Base-by-base conservation (phyloP, 1,140 invertebrate genomes). In the Lepidurus packardi region DNA sequence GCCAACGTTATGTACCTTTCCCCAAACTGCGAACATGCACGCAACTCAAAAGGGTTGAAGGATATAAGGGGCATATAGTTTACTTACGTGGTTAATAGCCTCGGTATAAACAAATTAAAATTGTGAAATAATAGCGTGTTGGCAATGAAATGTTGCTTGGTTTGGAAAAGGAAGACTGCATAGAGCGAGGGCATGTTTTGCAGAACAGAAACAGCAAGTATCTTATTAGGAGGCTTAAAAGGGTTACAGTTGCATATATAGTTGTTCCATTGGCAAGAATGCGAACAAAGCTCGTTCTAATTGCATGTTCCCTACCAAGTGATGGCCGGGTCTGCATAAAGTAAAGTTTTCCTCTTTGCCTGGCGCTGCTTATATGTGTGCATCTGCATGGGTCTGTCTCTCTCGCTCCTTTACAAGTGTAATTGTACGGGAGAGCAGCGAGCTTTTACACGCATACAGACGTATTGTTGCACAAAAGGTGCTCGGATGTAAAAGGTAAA, bases 171-270 rank as follows among this genome's bases (percentile, higher is more conserved):
- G 8, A 65, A 21, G 6, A 65, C 53, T 13, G 13, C 53, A 65
- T 21, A 65, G 16, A n/a, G 21, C 21, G 16, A 16, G 16, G 1
- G 53, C 16, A 65, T 65, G 53, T 65, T 65, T 65, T 65, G 16
- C 53, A 65, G 53, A n/a, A 16, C 16, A 65, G 53, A 21, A 65
- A 65, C 53, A 65, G 53, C 53, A 65, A 65, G 13, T 65, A 65
- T 16, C 53, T 65, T n/a, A 65, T 65, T 65, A 65, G 21, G 21
- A 65, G 53, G 13, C 53, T 65, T 65, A n/a, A 65, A 65, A 65
- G 53, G 53, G 53, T 65, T 65, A 16, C 53, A 65, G 53, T 65
- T 65, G 53, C 53, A 65, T 65, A 65, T 65, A 65, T 65, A 21
- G 53, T 65, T 65, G 53, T 65, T 21, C 16, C 9, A 65, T 9